Evolutionary conservation across 2,113 vertebrate genomes (phyloP).

Genomic region (Tragelaphus buxtoni): DNA sequence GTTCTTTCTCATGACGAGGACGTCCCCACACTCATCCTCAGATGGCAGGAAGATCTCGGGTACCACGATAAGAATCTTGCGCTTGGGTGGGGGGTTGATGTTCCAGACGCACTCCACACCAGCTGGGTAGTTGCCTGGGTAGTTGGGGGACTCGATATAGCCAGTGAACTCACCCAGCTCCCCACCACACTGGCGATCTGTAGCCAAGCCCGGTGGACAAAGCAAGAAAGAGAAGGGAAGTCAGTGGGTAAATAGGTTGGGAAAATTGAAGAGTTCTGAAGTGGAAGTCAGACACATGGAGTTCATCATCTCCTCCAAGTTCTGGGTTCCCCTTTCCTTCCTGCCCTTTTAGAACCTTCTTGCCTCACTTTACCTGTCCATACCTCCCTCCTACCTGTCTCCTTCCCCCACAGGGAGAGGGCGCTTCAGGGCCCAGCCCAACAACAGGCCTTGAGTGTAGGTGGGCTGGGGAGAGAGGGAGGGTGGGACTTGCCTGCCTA

Average conservation of each 20-base stretch:
- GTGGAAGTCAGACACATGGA: not conserved
- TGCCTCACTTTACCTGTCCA: not conserved
- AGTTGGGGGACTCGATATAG: constrained; percentile 98
- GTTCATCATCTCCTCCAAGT: not conserved
- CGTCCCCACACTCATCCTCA: constrained; percentile 97
- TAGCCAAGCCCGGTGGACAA: not conserved
- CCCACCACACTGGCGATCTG: constrained; percentile 96
- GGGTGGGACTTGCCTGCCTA: too few relatives aligned
- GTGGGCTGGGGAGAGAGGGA: too few relatives aligned
- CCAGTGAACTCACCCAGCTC: constrained; percentile 97
- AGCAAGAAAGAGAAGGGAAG: constrained; percentile 35
- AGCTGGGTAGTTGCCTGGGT: constrained; percentile 96
- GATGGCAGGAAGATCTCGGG: constrained; percentile 98
- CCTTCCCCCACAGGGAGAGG: not conserved
- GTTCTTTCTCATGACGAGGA: constrained; percentile 99
- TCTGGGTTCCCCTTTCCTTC: not conserved
- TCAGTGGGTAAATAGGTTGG: not conserved
- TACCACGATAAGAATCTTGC: constrained; percentile 98
- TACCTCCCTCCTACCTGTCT: not conserved
- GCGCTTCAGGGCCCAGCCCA: not conserved
- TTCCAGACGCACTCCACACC: constrained; percentile 97
- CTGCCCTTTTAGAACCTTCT: not conserved
- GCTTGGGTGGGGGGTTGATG: constrained; percentile 97
- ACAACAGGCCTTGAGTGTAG: not conserved
- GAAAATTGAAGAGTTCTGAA: not conserved